Percentiles rank a stretch among this genome's conserved stretches.
phyloP scores from a whole-genome alignment of 2,113 vertebrate species.

The Cyanoderma ruficeps region DNA sequence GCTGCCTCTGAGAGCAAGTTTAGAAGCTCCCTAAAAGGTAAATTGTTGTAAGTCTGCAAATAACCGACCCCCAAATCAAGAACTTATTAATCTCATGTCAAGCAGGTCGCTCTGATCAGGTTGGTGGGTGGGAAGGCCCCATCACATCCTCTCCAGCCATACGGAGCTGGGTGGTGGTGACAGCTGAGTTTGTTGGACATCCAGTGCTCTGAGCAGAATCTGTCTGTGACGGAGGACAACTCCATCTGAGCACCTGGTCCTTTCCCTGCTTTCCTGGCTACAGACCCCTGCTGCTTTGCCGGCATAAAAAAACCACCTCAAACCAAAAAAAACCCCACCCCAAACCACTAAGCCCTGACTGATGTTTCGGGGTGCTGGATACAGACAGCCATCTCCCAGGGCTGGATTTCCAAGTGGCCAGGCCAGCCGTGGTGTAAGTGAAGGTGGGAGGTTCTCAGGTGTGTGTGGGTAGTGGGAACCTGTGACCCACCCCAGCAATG shows the following conservation, averaged over 20 bases:
- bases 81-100: background rate
- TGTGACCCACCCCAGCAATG: background rate
- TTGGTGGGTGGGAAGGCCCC: background rate
- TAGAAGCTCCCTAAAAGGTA: background rate
- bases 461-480: no score
- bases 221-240: background rate
- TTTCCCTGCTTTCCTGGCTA: fast-evolving
- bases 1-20: background rate
- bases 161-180: fast-evolving
- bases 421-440: fast-evolving
- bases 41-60: background rate
- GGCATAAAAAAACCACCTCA: background rate
- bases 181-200: fast-evolving
- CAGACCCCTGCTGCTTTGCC: background rate
- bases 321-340: background rate
- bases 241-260: fast-evolving
- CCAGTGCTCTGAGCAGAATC: background rate
- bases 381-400: background rate
- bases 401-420: background rate
- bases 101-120: background rate
- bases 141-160: background rate
- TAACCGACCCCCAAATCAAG: background rate
- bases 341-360: background rate
- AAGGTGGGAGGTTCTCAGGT: fast-evolving
- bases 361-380: background rate